These are phyloP conservation scores for Lutraria rhynchaena DNA, from an alignment of 1,140 invertebrate species.

Conservation along the genomic window DNA sequence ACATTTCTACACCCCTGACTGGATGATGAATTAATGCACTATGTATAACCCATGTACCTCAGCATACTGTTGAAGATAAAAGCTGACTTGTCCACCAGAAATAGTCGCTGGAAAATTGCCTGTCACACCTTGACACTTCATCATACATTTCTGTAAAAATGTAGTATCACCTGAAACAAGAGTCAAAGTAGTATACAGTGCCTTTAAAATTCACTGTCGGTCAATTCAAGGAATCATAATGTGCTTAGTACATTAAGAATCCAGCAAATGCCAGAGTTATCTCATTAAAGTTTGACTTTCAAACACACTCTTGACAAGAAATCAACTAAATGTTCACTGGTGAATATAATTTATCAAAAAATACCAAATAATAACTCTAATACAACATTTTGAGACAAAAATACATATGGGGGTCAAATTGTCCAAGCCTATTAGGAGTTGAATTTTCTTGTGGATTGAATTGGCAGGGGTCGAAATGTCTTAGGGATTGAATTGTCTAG, in stretches of 20 bases:
- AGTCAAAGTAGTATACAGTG: background rate
- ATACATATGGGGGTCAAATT: too few relatives aligned
- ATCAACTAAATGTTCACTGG: background rate
- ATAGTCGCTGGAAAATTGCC: conserved; percentile 43
- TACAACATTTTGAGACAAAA: too few relatives aligned
- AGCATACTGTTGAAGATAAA: conserved; percentile 52
- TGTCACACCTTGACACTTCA: conserved; percentile 56
- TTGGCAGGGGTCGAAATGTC: too few relatives aligned
- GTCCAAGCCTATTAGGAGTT: too few relatives aligned
- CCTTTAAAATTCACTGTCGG: background rate
- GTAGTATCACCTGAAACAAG: conserved; percentile 4
- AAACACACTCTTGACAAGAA: too few relatives aligned
- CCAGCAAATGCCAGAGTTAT: background rate
- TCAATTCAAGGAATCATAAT: background rate
- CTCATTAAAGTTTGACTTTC: too few relatives aligned
- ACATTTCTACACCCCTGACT: too few relatives aligned
- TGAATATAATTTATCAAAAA: background rate
- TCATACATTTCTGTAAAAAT: conserved; percentile 52
- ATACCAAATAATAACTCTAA: too few relatives aligned
- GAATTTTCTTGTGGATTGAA: too few relatives aligned
- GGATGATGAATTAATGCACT: too few relatives aligned
- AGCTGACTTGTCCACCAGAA: conserved; percentile 56
- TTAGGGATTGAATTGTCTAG: too few relatives aligned
- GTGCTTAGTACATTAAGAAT: background rate
- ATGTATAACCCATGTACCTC: too few relatives aligned